phyloP scores from a whole-genome alignment of 1,140 invertebrate species.

The Whitmania pigra region DNA sequence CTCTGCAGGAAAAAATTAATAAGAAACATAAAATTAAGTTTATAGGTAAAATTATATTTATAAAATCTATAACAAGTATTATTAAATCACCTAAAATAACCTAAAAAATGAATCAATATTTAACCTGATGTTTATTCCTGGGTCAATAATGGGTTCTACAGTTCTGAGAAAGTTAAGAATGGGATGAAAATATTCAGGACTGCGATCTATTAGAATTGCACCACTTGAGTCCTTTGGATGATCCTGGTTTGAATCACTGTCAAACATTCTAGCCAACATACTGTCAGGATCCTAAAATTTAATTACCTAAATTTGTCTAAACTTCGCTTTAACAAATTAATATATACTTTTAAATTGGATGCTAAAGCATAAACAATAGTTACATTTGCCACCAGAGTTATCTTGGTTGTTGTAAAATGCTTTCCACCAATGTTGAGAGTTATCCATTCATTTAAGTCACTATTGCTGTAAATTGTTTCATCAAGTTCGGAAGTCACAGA shows the following conservation, averaged over 20 bases:
- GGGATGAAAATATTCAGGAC: conserved; percentile 40
- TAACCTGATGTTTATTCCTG: conserved; percentile 31
- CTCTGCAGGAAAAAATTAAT: conserved; percentile 22
- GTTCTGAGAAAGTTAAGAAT: conserved; percentile 41
- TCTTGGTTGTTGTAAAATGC: conserved; percentile 68
- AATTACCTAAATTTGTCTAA: neutral
- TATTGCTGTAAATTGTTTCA: neutral
- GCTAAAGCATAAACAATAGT: neutral
- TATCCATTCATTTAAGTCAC: conserved; percentile 32
- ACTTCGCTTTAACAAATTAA: neutral
- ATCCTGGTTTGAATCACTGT: conserved; percentile 30
- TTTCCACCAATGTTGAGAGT: conserved; percentile 41
- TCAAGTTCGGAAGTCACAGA: neutral
- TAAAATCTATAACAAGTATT: no score
- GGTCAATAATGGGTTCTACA: conserved; percentile 37
- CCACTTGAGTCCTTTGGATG: conserved; percentile 37
- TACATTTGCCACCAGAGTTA: conserved; percentile 58
- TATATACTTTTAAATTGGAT: neutral
- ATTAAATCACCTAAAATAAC: no score
- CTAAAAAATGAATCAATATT: conserved; percentile 18
- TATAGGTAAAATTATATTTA: no score
- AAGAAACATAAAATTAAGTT: no score
- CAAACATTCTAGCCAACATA: conserved; percentile 66
- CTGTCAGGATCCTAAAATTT: conserved; percentile 59
- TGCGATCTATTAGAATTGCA: conserved; percentile 40